Evolutionary conservation across 2,888 invertebrate genomes (phyloP).

Genomic region (Cheilosia scutellata): DNA sequence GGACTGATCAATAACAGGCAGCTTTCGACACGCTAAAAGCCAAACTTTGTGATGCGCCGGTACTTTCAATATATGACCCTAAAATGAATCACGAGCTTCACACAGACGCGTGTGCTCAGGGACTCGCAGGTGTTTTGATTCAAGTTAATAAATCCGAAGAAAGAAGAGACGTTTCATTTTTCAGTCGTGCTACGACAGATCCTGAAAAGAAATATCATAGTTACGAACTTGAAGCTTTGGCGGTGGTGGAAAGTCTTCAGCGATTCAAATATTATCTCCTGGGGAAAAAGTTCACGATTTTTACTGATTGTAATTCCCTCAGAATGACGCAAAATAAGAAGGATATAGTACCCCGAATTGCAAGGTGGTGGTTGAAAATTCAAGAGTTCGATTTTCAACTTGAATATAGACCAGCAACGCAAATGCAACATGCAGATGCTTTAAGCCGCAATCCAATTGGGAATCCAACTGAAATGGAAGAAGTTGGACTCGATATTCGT

Average conservation of each 20-base stretch:
- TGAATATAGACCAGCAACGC: constrained; percentile 7
- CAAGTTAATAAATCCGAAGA: too few relatives aligned
- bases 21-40: too few relatives aligned
- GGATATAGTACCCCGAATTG: constrained; percentile 18
- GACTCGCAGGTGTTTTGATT: too few relatives aligned
- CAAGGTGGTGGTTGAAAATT: constrained; percentile 27
- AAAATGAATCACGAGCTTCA: too few relatives aligned
- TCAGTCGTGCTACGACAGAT: constrained; percentile 40
- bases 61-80: too few relatives aligned
- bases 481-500: constrained; percentile 34
- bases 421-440: constrained; percentile 27
- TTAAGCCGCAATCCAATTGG: constrained; percentile 21
- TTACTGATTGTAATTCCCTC: constrained; percentile 1
- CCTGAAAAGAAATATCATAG: constrained; percentile 32
- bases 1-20: too few relatives aligned
- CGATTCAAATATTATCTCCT: constrained; percentile 65
- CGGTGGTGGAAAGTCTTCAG: constrained; percentile 66
- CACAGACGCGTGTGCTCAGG: too few relatives aligned
- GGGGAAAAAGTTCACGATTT: constrained; percentile 47
- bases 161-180: constrained; percentile 35
- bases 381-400: constrained; percentile 8
- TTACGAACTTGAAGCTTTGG: constrained; percentile 42
- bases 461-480: constrained; percentile 20
- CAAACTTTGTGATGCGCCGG: too few relatives aligned
- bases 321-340: constrained; percentile 30